Conservation (phyloP, 2,797 vertebrate genomes). For the Urocyon cinereoargenteus region DNA sequence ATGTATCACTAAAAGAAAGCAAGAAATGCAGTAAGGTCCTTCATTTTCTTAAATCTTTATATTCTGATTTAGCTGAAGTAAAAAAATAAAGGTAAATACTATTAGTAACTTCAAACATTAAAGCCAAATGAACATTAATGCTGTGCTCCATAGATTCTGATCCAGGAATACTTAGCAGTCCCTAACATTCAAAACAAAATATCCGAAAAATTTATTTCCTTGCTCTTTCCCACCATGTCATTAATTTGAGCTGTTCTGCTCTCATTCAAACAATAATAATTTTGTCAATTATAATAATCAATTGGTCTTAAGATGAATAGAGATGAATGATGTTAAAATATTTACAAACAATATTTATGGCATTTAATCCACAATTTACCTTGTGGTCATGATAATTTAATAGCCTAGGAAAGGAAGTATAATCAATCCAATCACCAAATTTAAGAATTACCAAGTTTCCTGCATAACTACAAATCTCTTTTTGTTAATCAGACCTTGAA, state of each 20-base stretch:
- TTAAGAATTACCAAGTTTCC: constrained; percentile 25
- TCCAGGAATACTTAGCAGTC: not conserved
- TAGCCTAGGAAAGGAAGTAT: not conserved
- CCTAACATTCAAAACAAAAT: not conserved
- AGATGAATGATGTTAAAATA: constrained; percentile 4
- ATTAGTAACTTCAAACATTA: constrained; percentile 35
- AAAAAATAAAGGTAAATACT: not conserved
- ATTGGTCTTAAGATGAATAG: not conserved
- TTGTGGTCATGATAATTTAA: not conserved
- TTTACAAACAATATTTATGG: constrained; percentile 28
- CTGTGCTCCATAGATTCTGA: not conserved
- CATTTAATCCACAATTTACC: constrained; percentile 28
- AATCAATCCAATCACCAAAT: not conserved
- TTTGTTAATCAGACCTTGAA: not conserved
- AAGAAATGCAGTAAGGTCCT: not conserved
- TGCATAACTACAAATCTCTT: not conserved
- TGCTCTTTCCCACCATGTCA: not conserved
- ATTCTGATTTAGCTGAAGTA: not conserved
- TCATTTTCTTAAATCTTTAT: constrained; percentile 18
- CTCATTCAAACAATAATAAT: not conserved
- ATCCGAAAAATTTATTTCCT: not conserved
- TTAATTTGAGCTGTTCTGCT: not conserved
- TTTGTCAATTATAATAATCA: not conserved
- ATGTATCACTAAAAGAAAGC: not conserved
- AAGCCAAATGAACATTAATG: constrained; percentile 35